Conservation (phyloP, 2,797 vertebrate species). For the Eulemur albifrons region DNA sequence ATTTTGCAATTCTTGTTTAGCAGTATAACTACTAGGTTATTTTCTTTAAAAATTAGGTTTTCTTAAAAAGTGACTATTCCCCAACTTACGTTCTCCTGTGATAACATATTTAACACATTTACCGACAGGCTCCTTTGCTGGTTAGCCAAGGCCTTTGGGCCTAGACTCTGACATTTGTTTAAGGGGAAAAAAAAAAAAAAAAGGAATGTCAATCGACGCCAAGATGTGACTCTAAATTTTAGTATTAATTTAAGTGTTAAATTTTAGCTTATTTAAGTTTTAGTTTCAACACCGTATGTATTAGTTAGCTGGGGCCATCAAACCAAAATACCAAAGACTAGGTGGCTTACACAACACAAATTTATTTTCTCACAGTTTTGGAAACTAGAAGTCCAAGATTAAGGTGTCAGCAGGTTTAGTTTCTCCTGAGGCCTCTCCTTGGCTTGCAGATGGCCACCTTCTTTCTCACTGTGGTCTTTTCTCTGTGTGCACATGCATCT, state of each 20-base stretch:
- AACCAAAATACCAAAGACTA: background rate
- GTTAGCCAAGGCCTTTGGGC: background rate
- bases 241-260: background rate
- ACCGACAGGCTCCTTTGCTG: background rate
- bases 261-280: background rate
- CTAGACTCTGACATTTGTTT: background rate
- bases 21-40: background rate
- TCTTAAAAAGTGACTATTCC: background rate
- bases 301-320: background rate
- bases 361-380: no score
- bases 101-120: background rate
- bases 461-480: background rate
- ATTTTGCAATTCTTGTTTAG: background rate
- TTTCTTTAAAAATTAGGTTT: background rate
- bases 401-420: background rate
- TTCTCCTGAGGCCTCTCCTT: background rate
- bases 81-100: background rate
- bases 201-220: background rate
- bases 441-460: background rate
- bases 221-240: background rate
- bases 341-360: background rate
- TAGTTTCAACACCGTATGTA: background rate
- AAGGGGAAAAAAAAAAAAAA: no score
- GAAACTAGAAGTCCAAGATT: background rate
- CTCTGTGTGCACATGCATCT: background rate